Base-by-base conservation (phyloP, 1,140 invertebrate species). In the Odontomachus brunneus region DNA sequence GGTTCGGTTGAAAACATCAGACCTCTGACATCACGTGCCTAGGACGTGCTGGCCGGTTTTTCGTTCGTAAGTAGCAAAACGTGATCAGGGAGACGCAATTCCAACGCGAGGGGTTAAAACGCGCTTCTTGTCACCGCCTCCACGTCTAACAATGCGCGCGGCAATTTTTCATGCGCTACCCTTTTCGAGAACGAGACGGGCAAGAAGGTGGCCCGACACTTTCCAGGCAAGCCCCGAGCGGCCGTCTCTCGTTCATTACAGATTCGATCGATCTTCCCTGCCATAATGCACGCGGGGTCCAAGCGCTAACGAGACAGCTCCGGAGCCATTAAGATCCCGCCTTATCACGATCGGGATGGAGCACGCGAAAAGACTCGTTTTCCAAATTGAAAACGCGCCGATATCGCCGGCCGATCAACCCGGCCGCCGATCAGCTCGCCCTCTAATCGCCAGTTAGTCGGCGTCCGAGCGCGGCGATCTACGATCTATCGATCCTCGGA, bases 341-440 rank as follows among this genome's bases (percentile, higher is more conserved):
- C 65, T 88, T 88, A 88, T 88, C 87, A 84, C 62, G 87, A 88
- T 88, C 87, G 33, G 63, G 48, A 73, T 33, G 69, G 49, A 33
- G 33, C 81, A 59, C 24, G 57, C 67, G 73, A 22, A 66, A 88
- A 81, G 82, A 80, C 75, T 63, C 84, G 83, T 85, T 87, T 90
- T 89, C 88, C 63, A 91, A 90, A 89, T 91, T 89, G 82, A 91
- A 90, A 90, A 86, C 66, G 83, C 71, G 57, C 19, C 57, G 44
- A 62, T 88, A 88, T 88, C 85, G 29, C 0, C 38, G 44, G 14
- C 67, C 75, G 65, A 88, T 88, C 86, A 73, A 29, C 26, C n/a
- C 5, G 33, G 48, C 29, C 38, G 53, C 55, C 38, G 38, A 62
- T 83, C 44, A 33, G 24, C 69, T 65, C 4, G 38, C 53, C 83